These are phyloP conservation scores for Pelecanus crispus DNA, from an alignment of 2,113 vertebrate species.

Conservation along the genomic window DNA sequence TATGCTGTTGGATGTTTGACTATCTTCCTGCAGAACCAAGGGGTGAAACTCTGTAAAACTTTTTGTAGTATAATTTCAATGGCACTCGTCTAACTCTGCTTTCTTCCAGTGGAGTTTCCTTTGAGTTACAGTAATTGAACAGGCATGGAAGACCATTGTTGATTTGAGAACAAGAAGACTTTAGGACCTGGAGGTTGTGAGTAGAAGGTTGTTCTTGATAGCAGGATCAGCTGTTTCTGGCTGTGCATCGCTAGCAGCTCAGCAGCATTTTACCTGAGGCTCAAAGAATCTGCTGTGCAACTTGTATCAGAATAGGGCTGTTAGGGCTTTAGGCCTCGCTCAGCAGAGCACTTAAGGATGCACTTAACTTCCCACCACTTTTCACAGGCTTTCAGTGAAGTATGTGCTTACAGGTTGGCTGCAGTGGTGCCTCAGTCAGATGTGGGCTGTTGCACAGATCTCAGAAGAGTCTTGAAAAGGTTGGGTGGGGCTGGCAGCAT, in stretches of 20 bases:
- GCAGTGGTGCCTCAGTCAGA: not conserved
- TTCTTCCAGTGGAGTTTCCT: not conserved
- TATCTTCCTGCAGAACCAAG: not conserved
- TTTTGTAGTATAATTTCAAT: not conserved
- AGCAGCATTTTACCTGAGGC: not conserved
- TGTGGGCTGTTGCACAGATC: not conserved
- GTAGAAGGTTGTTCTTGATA: not conserved
- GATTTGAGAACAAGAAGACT: not conserved
- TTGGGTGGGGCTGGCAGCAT: not conserved
- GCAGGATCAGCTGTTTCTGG: not conserved
- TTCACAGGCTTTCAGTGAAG: not conserved
- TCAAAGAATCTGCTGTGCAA: not conserved
- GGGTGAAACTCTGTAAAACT: not conserved
- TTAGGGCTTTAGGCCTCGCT: not conserved
- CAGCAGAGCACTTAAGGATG: not conserved
- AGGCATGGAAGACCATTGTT: not conserved
- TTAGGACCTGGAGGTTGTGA: not conserved
- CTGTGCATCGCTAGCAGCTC: not conserved
- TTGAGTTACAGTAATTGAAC: not conserved
- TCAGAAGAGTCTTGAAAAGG: not conserved
- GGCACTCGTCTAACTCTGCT: not conserved
- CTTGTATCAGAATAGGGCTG: not conserved
- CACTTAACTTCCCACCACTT: not conserved
- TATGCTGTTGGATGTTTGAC: not conserved
- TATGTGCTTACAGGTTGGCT: not conserved